Percentiles rank a stretch among this genome's conserved stretches.
phyloP scores from a whole-genome alignment of 2,888 invertebrate genomes.

The Drosophila parthenogenetica region DNA sequence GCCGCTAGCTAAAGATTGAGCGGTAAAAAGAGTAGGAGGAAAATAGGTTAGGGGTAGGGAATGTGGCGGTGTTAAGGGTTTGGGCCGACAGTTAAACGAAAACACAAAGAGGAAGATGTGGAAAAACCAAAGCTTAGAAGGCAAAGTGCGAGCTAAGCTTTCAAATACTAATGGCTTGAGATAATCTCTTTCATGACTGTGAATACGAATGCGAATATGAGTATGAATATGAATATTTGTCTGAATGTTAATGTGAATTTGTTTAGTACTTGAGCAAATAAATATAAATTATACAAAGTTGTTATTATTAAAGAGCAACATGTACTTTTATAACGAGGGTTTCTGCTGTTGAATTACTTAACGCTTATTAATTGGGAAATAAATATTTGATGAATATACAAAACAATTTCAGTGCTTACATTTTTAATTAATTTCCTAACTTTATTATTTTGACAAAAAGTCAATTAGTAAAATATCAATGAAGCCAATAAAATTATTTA shows the following conservation, averaged over 20 bases:
- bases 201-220: constrained; percentile 1
- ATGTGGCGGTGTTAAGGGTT: too few relatives aligned
- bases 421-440: too few relatives aligned
- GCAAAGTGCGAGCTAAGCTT: constrained; percentile 39
- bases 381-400: too few relatives aligned
- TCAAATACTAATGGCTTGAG: constrained; percentile 45
- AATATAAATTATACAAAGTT: background rate
- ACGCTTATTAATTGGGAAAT: too few relatives aligned
- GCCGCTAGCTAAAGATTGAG: constrained; percentile 3
- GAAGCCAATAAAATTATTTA: too few relatives aligned
- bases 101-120: constrained; percentile 8
- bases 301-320: background rate
- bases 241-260: background rate
- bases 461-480: too few relatives aligned
- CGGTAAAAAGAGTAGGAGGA: background rate
- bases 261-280: background rate
- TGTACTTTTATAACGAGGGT: background rate
- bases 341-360: too few relatives aligned
- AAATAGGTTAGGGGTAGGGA: background rate
- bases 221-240: background rate
- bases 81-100: constrained; percentile 5
- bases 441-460: too few relatives aligned
- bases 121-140: constrained; percentile 15
- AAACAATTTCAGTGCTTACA: too few relatives aligned
- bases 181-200: constrained; percentile 35